Conservation (phyloP, 2,888 invertebrate genomes). For the Aporophyla nigra region DNA sequence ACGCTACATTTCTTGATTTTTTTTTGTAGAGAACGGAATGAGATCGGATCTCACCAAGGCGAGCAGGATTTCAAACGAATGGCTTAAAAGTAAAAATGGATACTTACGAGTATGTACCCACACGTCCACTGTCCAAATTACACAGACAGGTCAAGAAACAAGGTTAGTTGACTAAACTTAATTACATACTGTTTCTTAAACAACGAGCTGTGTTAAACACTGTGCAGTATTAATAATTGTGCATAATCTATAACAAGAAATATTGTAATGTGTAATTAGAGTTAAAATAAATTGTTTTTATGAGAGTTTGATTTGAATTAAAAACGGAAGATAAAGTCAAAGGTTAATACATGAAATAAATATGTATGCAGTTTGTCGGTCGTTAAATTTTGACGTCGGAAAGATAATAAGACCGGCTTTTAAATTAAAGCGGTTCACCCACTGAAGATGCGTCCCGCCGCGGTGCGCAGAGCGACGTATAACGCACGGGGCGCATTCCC, state of each 20-base stretch:
- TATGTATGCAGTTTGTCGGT: background rate
- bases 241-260: slow-evolving; percentile 27
- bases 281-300: slow-evolving; percentile 42
- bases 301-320: slow-evolving; percentile 18
- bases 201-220: slow-evolving; percentile 25
- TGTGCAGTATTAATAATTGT: slow-evolving; percentile 39
- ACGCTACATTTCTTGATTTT: slow-evolving; percentile 44
- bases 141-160: slow-evolving; percentile 48
- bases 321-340: slow-evolving; percentile 6
- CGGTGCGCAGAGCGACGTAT: no score
- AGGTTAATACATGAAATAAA: background rate
- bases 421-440: background rate
- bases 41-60: slow-evolving; percentile 57
- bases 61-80: slow-evolving; percentile 50
- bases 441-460: no score
- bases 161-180: slow-evolving; percentile 46
- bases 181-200: slow-evolving; percentile 41
- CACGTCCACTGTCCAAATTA: slow-evolving; percentile 38
- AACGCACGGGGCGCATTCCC: no score
- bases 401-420: background rate
- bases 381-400: background rate
- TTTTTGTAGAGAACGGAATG: slow-evolving; percentile 59
- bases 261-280: slow-evolving; percentile 38
- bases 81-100: slow-evolving; percentile 56
- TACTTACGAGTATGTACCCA: slow-evolving; percentile 15